phyloP scores from a whole-genome alignment of 2,888 invertebrate species.

The Heliconius charithonia region DNA sequence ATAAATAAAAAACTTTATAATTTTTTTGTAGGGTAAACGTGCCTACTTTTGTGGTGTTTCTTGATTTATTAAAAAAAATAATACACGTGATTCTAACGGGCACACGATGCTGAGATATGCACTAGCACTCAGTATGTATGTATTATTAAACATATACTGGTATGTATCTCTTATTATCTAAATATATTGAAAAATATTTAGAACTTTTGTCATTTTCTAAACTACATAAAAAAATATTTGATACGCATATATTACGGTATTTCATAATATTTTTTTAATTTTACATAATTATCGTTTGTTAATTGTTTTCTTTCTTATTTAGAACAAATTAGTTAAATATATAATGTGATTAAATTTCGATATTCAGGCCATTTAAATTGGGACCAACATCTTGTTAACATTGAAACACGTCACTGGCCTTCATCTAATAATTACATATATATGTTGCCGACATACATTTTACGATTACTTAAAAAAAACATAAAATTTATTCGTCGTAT shows the following conservation, averaged over 20 bases:
- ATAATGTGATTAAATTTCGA: not conserved
- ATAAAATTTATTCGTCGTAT: not conserved
- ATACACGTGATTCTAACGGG: constrained; percentile 21
- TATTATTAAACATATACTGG: constrained; percentile 9
- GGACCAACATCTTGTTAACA: constrained; percentile 6
- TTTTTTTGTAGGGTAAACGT: too few relatives aligned
- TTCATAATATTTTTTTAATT: constrained; percentile 16
- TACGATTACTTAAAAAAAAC: not conserved
- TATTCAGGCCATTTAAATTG: not conserved
- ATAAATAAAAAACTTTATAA: too few relatives aligned
- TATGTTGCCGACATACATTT: not conserved
- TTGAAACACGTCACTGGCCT: not conserved
- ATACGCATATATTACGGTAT: not conserved
- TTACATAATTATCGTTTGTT: too few relatives aligned
- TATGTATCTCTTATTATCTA: constrained; percentile 3
- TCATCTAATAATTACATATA: not conserved
- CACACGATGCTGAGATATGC: constrained; percentile 23
- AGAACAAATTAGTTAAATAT: not conserved
- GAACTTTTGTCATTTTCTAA: constrained; percentile 22
- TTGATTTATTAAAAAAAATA: constrained; percentile 2
- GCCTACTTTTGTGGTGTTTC: constrained; percentile 18
- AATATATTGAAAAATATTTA: not conserved
- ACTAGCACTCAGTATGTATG: constrained; percentile 21
- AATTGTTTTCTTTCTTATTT: too few relatives aligned
- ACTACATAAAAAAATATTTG: not conserved